These are phyloP conservation scores for Noctua janthina DNA, from an alignment of 2,888 invertebrate species.

Conservation along the genomic window DNA sequence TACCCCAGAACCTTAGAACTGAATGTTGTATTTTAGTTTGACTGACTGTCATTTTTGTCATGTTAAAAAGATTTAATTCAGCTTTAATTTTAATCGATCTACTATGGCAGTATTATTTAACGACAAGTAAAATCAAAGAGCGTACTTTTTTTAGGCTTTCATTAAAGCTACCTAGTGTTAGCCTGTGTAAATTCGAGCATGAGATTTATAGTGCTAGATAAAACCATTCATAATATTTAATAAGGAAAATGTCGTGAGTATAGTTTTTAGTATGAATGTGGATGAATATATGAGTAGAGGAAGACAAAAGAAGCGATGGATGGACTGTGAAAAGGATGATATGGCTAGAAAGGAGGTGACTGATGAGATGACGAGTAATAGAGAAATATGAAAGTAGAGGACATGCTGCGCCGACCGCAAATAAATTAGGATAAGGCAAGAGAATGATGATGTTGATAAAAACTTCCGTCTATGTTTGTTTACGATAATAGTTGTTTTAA, in stretches of 20 bases:
- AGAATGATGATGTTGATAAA: too few species aligned
- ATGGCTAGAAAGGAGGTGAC: too few species aligned
- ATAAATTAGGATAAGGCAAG: too few species aligned
- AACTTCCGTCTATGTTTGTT: background rate
- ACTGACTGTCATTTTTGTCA: background rate
- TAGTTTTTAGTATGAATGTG: too few species aligned
- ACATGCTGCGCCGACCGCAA: too few species aligned
- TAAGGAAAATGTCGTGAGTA: too few species aligned
- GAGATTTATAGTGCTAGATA: background rate
- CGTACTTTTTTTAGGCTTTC: background rate
- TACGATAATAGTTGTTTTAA: conserved; percentile 14
- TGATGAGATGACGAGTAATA: too few species aligned
- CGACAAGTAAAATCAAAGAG: background rate
- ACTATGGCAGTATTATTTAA: background rate
- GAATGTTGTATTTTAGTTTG: background rate
- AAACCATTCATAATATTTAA: background rate
- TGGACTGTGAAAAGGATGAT: too few species aligned
- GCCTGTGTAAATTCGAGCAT: background rate
- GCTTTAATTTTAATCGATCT: background rate
- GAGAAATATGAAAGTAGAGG: too few species aligned
- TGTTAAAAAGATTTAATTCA: too few species aligned
- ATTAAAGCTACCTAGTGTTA: background rate
- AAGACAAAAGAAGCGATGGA: too few species aligned
- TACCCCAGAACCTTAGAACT: background rate
- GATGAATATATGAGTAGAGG: too few species aligned